Percentiles rank a stretch among this genome's conserved stretches.
These are phyloP conservation scores for Rhyzopertha dominica DNA, from an alignment of 1,140 invertebrate species.

Conservation along the genomic window DNA sequence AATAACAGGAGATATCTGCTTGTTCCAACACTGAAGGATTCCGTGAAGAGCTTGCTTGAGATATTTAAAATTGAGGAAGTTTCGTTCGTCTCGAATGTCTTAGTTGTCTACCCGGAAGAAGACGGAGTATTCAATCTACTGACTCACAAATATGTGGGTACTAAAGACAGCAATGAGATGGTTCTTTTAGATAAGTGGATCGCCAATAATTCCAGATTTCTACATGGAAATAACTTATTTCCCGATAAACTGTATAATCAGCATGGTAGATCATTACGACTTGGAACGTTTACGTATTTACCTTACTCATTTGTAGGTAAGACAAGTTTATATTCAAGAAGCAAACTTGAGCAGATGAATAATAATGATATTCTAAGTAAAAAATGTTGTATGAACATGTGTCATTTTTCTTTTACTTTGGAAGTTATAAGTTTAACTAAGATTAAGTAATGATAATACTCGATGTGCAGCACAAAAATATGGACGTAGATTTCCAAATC, in stretches of 20 bases:
- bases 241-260: conserved; percentile 33
- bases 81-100: conserved; percentile 6
- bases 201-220: conserved; percentile 9
- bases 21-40: neutral
- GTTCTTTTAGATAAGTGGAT: conserved; percentile 14
- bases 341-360: no score
- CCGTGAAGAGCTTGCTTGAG: no score
- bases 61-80: conserved; percentile 2
- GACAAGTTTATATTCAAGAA: no score
- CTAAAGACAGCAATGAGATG: neutral
- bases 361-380: no score
- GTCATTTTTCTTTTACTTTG: no score
- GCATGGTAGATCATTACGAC: conserved; percentile 21
- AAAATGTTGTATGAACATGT: no score
- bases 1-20: conserved; percentile 15
- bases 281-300: conserved; percentile 31
- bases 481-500: no score
- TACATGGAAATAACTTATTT: conserved; percentile 12
- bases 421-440: no score
- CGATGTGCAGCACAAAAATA: no score
- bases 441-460: no score
- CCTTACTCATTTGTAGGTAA: conserved; percentile 34
- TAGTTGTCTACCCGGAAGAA: conserved; percentile 4
- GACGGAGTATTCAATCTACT: conserved; percentile 2
- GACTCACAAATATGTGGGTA: conserved; percentile 14